These are phyloP conservation scores for Synodontis membranacea DNA, from an alignment of 2,113 vertebrate species.

Conservation along the genomic window DNA sequence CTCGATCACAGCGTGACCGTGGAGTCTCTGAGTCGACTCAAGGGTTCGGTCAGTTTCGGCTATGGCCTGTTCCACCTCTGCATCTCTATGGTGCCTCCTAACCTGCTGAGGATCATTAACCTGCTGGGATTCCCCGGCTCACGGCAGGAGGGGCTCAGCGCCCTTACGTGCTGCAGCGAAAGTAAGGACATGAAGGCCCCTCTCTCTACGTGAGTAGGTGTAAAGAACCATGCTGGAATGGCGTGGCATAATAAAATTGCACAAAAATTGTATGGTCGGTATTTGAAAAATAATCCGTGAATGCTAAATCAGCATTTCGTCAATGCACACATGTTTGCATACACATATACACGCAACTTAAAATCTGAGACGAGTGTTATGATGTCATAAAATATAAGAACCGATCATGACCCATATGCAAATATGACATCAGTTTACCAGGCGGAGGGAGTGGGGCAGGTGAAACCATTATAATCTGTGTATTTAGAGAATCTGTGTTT, in stretches of 20 bases:
- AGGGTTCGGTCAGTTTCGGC: constrained; percentile 98
- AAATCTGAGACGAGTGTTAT: not conserved
- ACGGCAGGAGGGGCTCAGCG: constrained; percentile 92
- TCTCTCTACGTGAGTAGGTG: constrained; percentile 91
- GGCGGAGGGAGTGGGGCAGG: not conserved
- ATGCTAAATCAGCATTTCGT: not conserved
- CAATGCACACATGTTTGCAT: not conserved
- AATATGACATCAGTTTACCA: not conserved
- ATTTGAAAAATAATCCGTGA: too few species aligned
- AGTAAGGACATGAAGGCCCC: constrained; percentile 99
- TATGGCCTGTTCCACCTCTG: constrained; percentile 98
- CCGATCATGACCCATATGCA: not conserved
- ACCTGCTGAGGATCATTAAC: constrained; percentile 99
- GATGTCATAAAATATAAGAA: not conserved
- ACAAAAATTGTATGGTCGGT: not conserved
- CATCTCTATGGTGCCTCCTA: constrained; percentile 99
- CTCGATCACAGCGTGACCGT: constrained; percentile 77
- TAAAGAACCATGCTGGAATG: constrained; percentile 7
- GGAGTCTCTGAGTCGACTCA: constrained; percentile 92
- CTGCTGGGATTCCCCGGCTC: constrained; percentile 98
- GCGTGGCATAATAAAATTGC: not conserved
- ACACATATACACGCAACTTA: not conserved
- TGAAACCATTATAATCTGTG: not conserved
- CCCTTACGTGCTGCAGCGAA: constrained; percentile 95
- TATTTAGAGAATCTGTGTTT: too few species aligned